A percentile compares a stretch with the other conserved stretches of the same genome.
Conservation (phyloP, 2,797 vertebrate species). For the Peromyscus aztecus region DNA sequence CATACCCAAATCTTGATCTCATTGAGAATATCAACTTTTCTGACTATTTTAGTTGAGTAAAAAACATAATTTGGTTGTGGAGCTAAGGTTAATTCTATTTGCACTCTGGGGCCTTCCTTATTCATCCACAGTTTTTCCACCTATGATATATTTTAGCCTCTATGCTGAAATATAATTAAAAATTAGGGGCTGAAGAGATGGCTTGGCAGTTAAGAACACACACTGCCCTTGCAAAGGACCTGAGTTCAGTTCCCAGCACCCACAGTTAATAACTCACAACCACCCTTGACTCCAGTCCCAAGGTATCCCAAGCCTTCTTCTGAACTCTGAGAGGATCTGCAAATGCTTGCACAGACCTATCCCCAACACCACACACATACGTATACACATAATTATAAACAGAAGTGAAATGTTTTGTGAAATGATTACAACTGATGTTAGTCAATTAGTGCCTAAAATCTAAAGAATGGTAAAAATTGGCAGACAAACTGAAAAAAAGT, state of each 20-base stretch:
- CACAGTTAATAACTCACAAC: neutral
- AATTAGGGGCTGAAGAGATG: neutral
- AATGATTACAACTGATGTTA: constrained; percentile 47
- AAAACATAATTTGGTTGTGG: constrained; percentile 24
- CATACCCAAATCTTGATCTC: neutral
- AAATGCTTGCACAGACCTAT: neutral
- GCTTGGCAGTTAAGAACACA: neutral
- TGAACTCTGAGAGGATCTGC: neutral
- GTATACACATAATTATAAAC: too few species aligned
- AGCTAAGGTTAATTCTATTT: constrained; percentile 16
- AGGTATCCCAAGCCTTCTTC: neutral
- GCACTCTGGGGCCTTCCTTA: constrained; percentile 32
- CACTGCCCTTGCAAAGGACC: neutral
- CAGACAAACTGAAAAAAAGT: neutral
- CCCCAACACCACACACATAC: neutral
- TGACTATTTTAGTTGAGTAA: constrained; percentile 47
- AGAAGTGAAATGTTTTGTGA: neutral
- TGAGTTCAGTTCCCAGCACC: too few species aligned
- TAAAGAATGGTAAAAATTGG: constrained; percentile 57
- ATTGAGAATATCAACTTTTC: constrained; percentile 39
- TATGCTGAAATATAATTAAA: constrained; percentile 27
- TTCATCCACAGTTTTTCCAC: neutral
- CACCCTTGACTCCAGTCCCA: too few species aligned
- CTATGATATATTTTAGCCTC: constrained; percentile 41
- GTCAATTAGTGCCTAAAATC: constrained; percentile 11